These are phyloP conservation scores for Agrochola macilenta DNA, from an alignment of 2,888 invertebrate species.

Conservation along the genomic window DNA sequence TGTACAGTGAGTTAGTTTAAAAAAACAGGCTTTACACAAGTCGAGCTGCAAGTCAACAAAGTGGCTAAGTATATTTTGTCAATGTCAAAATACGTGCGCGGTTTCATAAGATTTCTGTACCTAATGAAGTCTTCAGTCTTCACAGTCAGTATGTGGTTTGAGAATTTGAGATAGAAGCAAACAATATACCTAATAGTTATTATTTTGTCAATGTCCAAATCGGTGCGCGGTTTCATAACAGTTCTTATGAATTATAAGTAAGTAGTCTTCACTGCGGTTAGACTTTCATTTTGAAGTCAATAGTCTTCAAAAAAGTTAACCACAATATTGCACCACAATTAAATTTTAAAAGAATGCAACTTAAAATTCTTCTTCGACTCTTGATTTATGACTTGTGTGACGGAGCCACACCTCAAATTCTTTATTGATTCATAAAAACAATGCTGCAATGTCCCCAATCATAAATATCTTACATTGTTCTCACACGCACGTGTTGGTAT, in stretches of 20 bases:
- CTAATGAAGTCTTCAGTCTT: background rate
- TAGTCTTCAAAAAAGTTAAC: background rate
- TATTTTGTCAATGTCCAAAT: background rate
- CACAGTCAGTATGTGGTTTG: background rate
- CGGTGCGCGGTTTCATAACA: background rate
- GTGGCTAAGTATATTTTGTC: background rate
- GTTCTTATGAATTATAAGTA: background rate
- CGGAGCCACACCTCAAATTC: constrained; percentile 23
- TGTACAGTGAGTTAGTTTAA: too few species aligned
- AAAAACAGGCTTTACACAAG: background rate
- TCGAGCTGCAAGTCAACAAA: background rate
- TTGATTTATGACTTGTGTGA: background rate
- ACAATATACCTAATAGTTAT: background rate
- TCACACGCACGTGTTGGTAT: constrained; percentile 49
- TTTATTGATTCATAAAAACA: constrained; percentile 46
- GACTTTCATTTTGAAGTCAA: constrained; percentile 14
- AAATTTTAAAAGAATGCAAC: background rate
- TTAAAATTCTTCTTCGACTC: background rate
- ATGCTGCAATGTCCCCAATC: constrained; percentile 39
- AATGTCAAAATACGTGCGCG: background rate
- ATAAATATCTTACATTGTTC: constrained; percentile 49
- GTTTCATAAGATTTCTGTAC: background rate
- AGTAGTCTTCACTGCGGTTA: background rate
- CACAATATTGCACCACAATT: background rate
- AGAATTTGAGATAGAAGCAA: background rate